These are phyloP conservation scores for Chaetophractus vellerosus DNA, from an alignment of 2,797 vertebrate genomes.

Conservation along the genomic window DNA sequence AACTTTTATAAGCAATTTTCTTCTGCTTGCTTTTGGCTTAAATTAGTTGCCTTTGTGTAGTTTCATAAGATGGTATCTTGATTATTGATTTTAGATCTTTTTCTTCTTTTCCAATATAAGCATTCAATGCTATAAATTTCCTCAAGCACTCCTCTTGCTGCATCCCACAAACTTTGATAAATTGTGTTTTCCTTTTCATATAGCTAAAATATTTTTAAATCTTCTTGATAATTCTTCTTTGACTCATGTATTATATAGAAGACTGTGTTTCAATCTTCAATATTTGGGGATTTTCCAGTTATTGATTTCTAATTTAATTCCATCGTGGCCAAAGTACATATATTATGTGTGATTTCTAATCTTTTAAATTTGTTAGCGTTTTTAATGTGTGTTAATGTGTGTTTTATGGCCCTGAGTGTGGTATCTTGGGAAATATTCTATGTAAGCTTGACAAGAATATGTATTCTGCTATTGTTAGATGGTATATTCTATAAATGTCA, in stretches of 20 bases:
- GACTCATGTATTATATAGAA: neutral
- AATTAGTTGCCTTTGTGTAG: conserved; percentile 38
- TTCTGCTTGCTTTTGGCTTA: neutral
- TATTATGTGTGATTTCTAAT: neutral
- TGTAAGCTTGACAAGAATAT: neutral
- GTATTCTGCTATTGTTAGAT: neutral
- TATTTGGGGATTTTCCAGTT: neutral
- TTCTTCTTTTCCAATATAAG: neutral
- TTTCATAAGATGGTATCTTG: neutral
- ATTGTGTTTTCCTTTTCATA: conserved; percentile 19
- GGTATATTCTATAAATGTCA: neutral
- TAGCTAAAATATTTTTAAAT: conserved; percentile 50
- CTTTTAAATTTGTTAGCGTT: neutral
- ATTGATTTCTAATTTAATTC: conserved; percentile 25
- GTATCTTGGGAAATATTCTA: neutral
- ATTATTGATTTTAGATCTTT: conserved; percentile 4
- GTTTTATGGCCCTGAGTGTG: neutral
- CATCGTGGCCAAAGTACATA: neutral
- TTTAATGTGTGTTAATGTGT: neutral
- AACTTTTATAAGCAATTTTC: neutral
- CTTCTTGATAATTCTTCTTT: neutral
- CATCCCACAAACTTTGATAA: neutral
- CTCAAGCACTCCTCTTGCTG: neutral
- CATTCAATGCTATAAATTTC: neutral
- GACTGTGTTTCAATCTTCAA: neutral